A percentile compares a stretch with the other conserved stretches of the same genome.
Evolutionary conservation across 2,888 invertebrate genomes (phyloP).

Genomic region (Campoletis raptor): DNA sequence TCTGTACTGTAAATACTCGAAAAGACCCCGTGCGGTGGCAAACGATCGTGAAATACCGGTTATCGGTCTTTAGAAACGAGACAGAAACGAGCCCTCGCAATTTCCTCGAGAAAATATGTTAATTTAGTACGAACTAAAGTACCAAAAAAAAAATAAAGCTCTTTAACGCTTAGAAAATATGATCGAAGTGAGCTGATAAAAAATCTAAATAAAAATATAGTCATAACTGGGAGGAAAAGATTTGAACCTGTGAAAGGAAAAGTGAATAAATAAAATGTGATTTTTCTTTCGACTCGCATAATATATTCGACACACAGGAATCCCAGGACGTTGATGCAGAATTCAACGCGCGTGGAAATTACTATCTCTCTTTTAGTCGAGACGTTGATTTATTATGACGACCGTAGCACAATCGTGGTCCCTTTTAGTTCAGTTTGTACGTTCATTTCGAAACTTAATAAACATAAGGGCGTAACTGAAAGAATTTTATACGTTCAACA

Average conservation of each 20-base stretch:
- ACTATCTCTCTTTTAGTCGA: constrained; percentile 56
- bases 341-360: constrained; percentile 63
- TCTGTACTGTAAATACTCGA: constrained; percentile 19
- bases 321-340: constrained; percentile 27
- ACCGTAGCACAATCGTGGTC: constrained; percentile 58
- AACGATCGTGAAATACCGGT: constrained; percentile 60
- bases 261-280: constrained; percentile 23
- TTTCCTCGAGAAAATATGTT: constrained; percentile 59
- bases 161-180: constrained; percentile 8
- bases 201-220: not conserved
- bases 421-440: constrained; percentile 24
- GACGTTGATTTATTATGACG: constrained; percentile 71
- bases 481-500: not conserved
- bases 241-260: not conserved
- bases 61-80: constrained; percentile 57
- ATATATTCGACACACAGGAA: constrained; percentile 17
- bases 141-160: constrained; percentile 26
- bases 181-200: not conserved
- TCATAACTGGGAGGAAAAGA: not conserved
- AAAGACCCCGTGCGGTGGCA: constrained; percentile 40
- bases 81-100: constrained; percentile 21
- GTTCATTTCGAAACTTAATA: constrained; percentile 1
- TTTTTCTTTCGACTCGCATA: constrained; percentile 40
- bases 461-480: constrained; percentile 24
- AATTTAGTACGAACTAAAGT: constrained; percentile 57